Base-by-base conservation (phyloP, 2,888 invertebrate genomes). In the Mimachlamys varia region DNA sequence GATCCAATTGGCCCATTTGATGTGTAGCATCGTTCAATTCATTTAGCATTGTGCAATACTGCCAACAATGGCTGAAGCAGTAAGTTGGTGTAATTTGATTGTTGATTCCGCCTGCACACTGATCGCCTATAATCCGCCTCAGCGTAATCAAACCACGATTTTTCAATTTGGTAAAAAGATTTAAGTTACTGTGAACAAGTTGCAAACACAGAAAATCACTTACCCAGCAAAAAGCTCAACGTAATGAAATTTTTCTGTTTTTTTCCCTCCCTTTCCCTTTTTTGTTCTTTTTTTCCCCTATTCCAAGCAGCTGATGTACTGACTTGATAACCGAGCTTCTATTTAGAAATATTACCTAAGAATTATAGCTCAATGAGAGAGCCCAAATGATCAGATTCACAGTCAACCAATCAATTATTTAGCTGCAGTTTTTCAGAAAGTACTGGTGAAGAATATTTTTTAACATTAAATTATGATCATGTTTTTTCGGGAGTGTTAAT, bases 111-210 rank as follows among this genome's bases (percentile, higher is more conserved):
- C 27, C n/a, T 76, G 27, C 33, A 33, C 76, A 76, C 12, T 27
- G 76, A 76, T 76, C 33, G 76, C 15, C 12, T 2, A 19, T 76
- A 76, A 76, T 76, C 76, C 33, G 12, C 33, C 33, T 33, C 76
- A 76, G 76, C 17, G 33, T 27, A 76, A 76, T 76, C 76, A 76
- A 33, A 76, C 33, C 76, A 76, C 76, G 76, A 76, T 76, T 76
- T 76, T 33, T 76, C 76, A 76, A 76, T 76, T 76, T 33, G 27
- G 33, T 33, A 76, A 27, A 76, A 76, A 7, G 12, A 76, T 76
- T 76, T 33, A 7, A 76, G 76, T 33, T 27, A 12, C 76, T 76
- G 76, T 22, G 22, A 76, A 76, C 76, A 76, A 33, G 76, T 27
- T 5, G 33, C 27, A 76, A 76, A 76, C 27, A 76, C 76, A 33